Evolutionary conservation across 2,113 vertebrate species (phyloP).

Genomic region (Eubucco bourcierii): DNA sequence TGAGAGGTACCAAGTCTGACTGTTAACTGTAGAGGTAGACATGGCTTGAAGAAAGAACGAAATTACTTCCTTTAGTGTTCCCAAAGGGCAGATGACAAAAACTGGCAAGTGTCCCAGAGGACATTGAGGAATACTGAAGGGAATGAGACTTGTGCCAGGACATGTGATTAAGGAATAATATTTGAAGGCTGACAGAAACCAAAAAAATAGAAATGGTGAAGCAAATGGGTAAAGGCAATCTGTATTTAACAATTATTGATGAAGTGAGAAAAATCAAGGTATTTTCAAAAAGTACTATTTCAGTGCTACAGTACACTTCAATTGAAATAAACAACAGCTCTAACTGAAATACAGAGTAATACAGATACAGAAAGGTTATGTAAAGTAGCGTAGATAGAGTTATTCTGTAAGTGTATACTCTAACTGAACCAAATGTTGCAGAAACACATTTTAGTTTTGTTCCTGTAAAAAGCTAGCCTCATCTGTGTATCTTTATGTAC

Average conservation of each 20-base stretch:
- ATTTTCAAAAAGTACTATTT: background rate
- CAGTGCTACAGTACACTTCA: background rate
- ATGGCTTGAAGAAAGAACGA: conserved; percentile 20
- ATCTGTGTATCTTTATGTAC: background rate
- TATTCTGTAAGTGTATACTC: background rate
- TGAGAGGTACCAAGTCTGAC: background rate
- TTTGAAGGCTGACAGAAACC: background rate
- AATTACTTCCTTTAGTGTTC: conserved; percentile 57
- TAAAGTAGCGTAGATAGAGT: background rate
- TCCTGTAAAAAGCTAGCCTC: background rate
- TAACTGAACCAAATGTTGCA: background rate
- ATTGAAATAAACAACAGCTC: background rate
- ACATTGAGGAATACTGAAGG: conserved; percentile 25
- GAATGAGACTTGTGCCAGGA: conserved; percentile 11
- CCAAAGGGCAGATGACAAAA: conserved; percentile 59
- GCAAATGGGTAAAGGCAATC: background rate
- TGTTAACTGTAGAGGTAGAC: conserved; percentile 12
- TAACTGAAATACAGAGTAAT: background rate
- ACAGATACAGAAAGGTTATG: background rate
- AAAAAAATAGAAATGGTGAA: background rate
- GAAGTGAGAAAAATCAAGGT: background rate
- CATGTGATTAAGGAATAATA: conserved; percentile 38
- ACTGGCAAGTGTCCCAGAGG: conserved; percentile 52
- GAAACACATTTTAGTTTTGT: background rate
- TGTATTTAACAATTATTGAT: background rate